Conservation (phyloP, 30 jellyfish, hydroid and myxozoan species). For the Clytia hemisphaerica region DNA sequence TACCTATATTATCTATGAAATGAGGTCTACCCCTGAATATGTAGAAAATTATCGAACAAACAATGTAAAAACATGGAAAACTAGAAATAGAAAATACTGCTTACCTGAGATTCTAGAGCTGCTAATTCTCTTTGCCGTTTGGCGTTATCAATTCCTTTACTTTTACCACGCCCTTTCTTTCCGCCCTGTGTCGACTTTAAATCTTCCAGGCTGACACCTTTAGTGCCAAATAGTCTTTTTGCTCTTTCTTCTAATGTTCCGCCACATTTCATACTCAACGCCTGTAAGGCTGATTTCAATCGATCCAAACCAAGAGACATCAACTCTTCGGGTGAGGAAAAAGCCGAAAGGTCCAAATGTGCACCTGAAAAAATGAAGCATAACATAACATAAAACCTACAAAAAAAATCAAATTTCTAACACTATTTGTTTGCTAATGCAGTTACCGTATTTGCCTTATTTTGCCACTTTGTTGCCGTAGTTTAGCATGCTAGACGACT, state of each 20-base stretch:
- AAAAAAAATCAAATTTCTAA: not conserved
- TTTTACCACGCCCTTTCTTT: slow-evolving; percentile 71
- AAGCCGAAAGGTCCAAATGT: slow-evolving; percentile 79
- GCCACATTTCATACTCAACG: slow-evolving; percentile 81
- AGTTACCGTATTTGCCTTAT: too few relatives aligned
- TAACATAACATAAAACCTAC: too few relatives aligned
- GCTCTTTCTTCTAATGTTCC: slow-evolving; percentile 94
- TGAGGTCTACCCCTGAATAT: too few relatives aligned
- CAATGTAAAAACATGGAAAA: not conserved
- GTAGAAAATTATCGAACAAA: not conserved
- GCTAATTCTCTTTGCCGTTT: slow-evolving; percentile 86
- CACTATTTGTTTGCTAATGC: not conserved
- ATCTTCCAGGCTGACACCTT: slow-evolving; percentile 56
- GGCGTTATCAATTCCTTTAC: slow-evolving; percentile 49
- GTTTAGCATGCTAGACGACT: too few relatives aligned
- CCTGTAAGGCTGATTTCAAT: slow-evolving; percentile 79
- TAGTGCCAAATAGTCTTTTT: slow-evolving; percentile 66
- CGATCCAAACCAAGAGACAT: slow-evolving; percentile 95
- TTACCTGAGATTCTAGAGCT: slow-evolving; percentile 76
- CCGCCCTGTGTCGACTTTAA: slow-evolving; percentile 67
- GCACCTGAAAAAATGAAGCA: slow-evolving; percentile 34
- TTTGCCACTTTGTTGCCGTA: too few relatives aligned
- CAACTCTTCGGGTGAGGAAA: slow-evolving; percentile 89
- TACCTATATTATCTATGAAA: too few relatives aligned
- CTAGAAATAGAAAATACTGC: not conserved